These are phyloP conservation scores for Eurois occulta DNA, from an alignment of 2,888 invertebrate species.

Conservation along the genomic window DNA sequence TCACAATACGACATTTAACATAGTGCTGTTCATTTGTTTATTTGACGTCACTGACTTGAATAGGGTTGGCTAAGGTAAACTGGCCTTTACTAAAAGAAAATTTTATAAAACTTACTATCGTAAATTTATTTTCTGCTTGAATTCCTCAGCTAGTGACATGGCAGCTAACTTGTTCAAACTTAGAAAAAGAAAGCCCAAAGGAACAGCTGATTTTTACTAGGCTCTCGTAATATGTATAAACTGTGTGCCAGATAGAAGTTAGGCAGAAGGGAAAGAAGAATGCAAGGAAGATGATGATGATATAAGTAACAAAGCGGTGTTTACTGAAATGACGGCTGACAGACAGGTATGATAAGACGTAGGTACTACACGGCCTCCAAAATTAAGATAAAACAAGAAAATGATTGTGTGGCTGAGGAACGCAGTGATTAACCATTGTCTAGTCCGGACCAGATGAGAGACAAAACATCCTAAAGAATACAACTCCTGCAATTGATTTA, in stretches of 20 bases:
- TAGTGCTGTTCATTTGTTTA: constrained; percentile 15
- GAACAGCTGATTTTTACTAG: neutral
- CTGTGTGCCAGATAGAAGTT: neutral
- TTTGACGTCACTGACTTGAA: constrained; percentile 15
- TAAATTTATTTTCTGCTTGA: neutral
- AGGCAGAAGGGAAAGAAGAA: neutral
- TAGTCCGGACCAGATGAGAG: neutral
- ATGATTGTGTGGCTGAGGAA: neutral
- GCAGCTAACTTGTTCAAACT: neutral
- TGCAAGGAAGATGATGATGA: neutral
- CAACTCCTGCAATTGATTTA: neutral
- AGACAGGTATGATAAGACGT: neutral
- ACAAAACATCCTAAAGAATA: neutral
- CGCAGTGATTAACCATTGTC: neutral
- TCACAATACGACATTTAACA: constrained; percentile 47
- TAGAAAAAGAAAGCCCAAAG: neutral
- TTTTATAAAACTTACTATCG: neutral
- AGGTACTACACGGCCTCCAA: neutral
- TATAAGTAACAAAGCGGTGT: neutral
- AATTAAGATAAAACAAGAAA: neutral
- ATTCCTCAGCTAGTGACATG: neutral
- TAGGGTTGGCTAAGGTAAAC: constrained; percentile 6
- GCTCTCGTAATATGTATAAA: no score
- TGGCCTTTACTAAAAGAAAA: neutral
- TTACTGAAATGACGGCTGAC: neutral